These are phyloP conservation scores for Drosophila robusta DNA, from an alignment of 2,888 invertebrate genomes.

Conservation along the genomic window DNA sequence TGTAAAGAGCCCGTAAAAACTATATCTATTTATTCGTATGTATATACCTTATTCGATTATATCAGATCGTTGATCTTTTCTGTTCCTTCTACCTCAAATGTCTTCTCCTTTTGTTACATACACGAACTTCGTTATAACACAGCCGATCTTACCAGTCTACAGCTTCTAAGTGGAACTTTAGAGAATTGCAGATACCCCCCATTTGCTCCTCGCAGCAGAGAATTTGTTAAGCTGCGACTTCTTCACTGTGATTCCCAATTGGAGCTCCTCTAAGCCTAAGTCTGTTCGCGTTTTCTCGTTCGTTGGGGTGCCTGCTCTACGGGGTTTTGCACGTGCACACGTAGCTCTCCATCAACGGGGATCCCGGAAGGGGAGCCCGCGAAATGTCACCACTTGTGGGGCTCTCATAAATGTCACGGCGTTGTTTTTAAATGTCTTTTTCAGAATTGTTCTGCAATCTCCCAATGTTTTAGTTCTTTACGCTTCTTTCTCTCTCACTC, in stretches of 20 bases:
- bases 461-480: conserved; percentile 13
- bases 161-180: background rate
- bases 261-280: conserved; percentile 42
- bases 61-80: too few species aligned
- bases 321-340: conserved; percentile 13
- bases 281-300: conserved; percentile 16
- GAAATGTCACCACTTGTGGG: conserved; percentile 46
- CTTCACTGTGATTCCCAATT: conserved; percentile 47
- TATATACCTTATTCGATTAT: too few species aligned
- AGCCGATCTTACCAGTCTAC: too few species aligned
- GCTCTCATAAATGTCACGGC: conserved; percentile 67
- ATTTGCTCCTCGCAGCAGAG: too few species aligned
- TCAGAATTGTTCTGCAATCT: conserved; percentile 39
- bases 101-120: too few species aligned
- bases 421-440: conserved; percentile 35
- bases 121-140: too few species aligned
- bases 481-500: background rate
- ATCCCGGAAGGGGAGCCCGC: conserved; percentile 4
- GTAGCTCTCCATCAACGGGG: conserved; percentile 26
- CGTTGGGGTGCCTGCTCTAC: background rate
- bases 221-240: conserved; percentile 47
- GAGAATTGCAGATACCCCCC: too few species aligned
- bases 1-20: too few species aligned
- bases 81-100: too few species aligned
- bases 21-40: too few species aligned